Conservation (phyloP, 2,888 invertebrate species). For the Danaus chrysippus region DNA sequence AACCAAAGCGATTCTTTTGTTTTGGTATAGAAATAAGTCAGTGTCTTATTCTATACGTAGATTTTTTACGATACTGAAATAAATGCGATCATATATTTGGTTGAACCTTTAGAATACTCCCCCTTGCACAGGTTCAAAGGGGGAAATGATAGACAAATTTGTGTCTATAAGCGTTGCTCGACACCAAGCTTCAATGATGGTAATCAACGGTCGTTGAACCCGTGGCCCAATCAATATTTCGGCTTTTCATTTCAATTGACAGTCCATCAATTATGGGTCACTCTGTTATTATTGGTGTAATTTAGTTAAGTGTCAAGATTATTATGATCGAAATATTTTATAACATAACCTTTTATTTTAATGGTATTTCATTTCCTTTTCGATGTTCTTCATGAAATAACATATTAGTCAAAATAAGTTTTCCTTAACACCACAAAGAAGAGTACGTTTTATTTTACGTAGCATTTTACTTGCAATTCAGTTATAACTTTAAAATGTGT, state of each 20-base stretch:
- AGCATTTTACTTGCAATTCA: too few species aligned
- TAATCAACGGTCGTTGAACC: slow-evolving; percentile 58
- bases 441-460: too few species aligned
- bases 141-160: slow-evolving; percentile 31
- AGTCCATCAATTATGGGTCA: slow-evolving; percentile 42
- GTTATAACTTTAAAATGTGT: background rate
- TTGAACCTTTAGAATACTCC: background rate
- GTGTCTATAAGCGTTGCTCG: slow-evolving; percentile 32
- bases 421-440: too few species aligned
- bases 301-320: slow-evolving; percentile 19
- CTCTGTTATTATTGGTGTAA: slow-evolving; percentile 32
- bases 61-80: background rate
- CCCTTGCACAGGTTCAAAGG: slow-evolving; percentile 16
- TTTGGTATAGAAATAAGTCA: background rate
- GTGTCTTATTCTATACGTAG: background rate
- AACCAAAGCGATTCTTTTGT: too few species aligned
- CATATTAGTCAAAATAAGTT: too few species aligned
- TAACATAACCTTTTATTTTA: slow-evolving; percentile 1
- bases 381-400: too few species aligned
- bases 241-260: slow-evolving; percentile 58
- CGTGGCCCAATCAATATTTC: slow-evolving; percentile 57
- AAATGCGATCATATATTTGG: background rate
- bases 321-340: slow-evolving; percentile 5
- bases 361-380: too few species aligned
- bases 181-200: slow-evolving; percentile 49